Conservation (phyloP, 2,113 vertebrate genomes). For the Callospermophilus lateralis region DNA sequence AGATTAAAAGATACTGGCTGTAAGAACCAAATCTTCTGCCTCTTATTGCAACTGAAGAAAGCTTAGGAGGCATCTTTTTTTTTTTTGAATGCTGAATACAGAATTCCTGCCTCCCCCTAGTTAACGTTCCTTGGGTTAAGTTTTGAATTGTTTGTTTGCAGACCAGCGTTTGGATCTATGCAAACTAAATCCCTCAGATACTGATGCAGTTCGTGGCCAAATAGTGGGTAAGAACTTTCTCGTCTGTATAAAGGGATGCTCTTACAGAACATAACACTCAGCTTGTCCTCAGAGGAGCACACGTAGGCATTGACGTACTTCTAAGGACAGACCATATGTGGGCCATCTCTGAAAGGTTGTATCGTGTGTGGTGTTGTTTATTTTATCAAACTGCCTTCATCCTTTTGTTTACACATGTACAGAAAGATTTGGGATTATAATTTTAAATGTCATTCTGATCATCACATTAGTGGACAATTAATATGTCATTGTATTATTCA, state of each 20-base stretch:
- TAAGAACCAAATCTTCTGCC: slow-evolving; percentile 85
- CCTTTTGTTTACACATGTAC: slow-evolving; percentile 13
- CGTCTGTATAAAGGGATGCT: slow-evolving; percentile 84
- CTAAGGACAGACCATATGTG: not conserved
- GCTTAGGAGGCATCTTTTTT: not conserved
- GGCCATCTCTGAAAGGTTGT: not conserved
- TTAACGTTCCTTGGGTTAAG: slow-evolving; percentile 78
- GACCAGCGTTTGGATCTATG: slow-evolving; percentile 99
- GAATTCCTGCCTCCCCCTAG: slow-evolving; percentile 63
- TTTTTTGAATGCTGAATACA: slow-evolving; percentile 44
- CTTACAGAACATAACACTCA: slow-evolving; percentile 48
- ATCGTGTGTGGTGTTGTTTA: not conserved
- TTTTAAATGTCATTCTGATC: not conserved
- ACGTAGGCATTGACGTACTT: not conserved
- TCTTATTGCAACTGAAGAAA: not conserved
- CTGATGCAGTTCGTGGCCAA: slow-evolving; percentile 97
- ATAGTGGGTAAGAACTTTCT: slow-evolving; percentile 95
- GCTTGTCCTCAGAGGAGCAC: not conserved
- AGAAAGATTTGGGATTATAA: not conserved
- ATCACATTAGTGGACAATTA: not conserved
- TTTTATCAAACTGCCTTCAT: slow-evolving; percentile 18
- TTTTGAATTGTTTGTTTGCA: slow-evolving; percentile 87
- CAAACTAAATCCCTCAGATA: slow-evolving; percentile 98
- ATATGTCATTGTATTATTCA: not conserved
- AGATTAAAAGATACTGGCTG: slow-evolving; percentile 98